Percentiles rank a stretch among this genome's conserved stretches.
phyloP scores from a whole-genome alignment of 2,113 vertebrate species.

The Proteles cristata region DNA sequence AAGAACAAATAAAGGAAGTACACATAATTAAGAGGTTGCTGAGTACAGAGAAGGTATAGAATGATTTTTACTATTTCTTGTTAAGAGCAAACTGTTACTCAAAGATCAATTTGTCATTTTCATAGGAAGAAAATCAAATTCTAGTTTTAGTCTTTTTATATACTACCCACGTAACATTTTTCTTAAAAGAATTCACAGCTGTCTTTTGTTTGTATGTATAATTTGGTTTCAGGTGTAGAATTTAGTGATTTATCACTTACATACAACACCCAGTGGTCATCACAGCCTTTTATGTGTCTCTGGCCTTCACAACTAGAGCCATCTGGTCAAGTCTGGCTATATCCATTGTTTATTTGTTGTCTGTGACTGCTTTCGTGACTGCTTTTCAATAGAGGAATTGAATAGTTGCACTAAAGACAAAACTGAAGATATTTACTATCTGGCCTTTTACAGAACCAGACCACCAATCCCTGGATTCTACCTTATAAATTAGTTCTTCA shows the following conservation, averaged over 20 bases:
- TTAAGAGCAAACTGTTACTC: background rate
- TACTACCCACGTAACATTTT: background rate
- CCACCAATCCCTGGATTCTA: background rate
- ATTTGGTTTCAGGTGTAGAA: too few relatives aligned
- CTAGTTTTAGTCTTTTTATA: constrained; percentile 39
- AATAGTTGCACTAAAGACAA: background rate
- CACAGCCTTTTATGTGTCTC: background rate
- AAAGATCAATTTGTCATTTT: constrained; percentile 12
- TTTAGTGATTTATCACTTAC: too few relatives aligned
- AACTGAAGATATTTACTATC: background rate
- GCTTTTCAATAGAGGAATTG: background rate
- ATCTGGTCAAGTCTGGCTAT: background rate
- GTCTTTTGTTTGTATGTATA: too few relatives aligned
- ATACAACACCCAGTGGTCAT: too few relatives aligned
- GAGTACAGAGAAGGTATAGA: background rate
- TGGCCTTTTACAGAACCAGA: background rate
- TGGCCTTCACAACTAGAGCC: background rate
- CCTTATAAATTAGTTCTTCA: background rate
- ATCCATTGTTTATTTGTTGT: background rate
- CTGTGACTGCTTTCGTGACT: too few relatives aligned
- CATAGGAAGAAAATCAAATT: background rate
- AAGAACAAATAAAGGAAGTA: background rate
- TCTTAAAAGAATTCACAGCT: background rate
- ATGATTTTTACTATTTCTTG: background rate
- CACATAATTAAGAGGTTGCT: background rate